These are phyloP conservation scores for Amblyornis subalaris DNA, from an alignment of 2,113 vertebrate genomes.

Conservation along the genomic window DNA sequence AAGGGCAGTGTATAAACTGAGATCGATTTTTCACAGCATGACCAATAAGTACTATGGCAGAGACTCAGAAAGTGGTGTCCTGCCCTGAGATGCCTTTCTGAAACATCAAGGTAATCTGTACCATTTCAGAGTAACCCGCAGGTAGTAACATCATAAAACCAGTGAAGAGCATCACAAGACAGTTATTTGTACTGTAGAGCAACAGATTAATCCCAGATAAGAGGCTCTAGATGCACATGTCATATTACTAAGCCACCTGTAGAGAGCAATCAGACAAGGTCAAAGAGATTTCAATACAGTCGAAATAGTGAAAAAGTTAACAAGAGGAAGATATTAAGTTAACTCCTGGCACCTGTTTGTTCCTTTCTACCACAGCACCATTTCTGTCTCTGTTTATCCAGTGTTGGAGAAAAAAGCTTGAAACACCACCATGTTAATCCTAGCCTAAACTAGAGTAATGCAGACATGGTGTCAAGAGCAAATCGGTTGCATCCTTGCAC, in stretches of 20 bases:
- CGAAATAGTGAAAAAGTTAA: neutral
- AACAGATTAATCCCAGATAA: slow-evolving; percentile 46
- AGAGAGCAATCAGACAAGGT: neutral
- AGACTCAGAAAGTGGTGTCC: neutral
- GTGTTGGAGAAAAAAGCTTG: neutral
- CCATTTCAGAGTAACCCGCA: slow-evolving; percentile 26
- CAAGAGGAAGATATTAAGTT: neutral
- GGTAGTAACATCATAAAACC: slow-evolving; percentile 19
- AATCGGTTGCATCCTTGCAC: neutral
- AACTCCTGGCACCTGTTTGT: neutral
- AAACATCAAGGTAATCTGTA: slow-evolving; percentile 38
- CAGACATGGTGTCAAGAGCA: neutral
- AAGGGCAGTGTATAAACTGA: neutral
- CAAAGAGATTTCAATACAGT: neutral
- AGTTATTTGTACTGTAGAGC: slow-evolving; percentile 8
- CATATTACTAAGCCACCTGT: neutral
- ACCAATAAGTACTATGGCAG: neutral
- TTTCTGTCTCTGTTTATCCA: neutral
- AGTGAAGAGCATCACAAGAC: slow-evolving; percentile 11
- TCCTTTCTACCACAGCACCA: neutral
- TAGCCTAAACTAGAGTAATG: neutral
- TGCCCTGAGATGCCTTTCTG: neutral
- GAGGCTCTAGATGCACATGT: neutral
- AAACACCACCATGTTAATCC: neutral
- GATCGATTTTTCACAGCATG: slow-evolving; percentile 18